Evolutionary conservation across 64 coral and sea anemone species (phyloP), one percentile per base, ranked within the genome.

Genomic region (Dendronephthya gigantea): DNA sequence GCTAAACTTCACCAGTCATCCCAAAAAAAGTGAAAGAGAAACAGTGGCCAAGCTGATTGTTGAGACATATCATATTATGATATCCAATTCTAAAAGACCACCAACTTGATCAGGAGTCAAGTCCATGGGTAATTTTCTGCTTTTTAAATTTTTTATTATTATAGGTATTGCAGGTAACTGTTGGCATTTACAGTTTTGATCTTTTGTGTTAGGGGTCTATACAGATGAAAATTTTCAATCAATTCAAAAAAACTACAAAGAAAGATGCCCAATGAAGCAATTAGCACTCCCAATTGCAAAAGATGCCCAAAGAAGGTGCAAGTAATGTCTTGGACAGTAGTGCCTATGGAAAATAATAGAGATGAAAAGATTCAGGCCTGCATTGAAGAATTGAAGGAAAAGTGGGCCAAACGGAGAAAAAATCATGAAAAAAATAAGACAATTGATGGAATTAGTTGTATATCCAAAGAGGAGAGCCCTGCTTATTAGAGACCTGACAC

Each of bases 61-160:
- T 23, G 84, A 86, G 69, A n/a, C 25, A 12, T 86, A 86, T n/a
- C n/a, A n/a, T n/a, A n/a, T n/a, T n/a, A n/a, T n/a, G n/a, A n/a
- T n/a, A n/a, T 68, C 55, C 84, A 25, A 68, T 68, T 69, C 37
- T 86, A 36, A 66, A 86, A 68, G 84, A 52, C 35, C 84, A 52
- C 1, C 28, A 19, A 36, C 30, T 86, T 23, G 58, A 62, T 58
- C 36, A 86, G 35, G 51, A 68, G 36, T 68, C 28, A 5, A 86
- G 69, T n/a, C 84, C 84, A 39, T 86, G 84, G 84, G 84, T 86
- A 86, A 86, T 4, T 62, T 23, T 62, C 25, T 62, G 55, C 25
- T 62, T 0, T 62, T 7, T 62, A 1, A n/a, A 1, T 62, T 7
- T 5, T 13, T 6, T 45, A 6, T 45, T 45, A 11, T 11, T 45